phyloP scores from a whole-genome alignment of 1,140 invertebrate species.

The Orchestia grillus region DNA sequence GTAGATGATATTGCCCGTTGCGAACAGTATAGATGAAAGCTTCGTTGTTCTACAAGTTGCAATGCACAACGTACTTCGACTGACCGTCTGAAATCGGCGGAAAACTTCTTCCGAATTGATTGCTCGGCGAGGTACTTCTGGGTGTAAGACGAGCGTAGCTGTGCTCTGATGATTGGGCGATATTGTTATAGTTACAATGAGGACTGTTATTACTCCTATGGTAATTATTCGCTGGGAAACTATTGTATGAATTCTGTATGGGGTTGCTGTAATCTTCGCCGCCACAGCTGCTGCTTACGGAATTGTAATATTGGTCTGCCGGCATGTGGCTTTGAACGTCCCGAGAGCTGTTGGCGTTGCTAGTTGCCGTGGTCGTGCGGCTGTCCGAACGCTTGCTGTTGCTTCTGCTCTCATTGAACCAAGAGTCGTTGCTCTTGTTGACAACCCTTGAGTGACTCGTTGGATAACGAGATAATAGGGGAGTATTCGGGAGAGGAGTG shows the following conservation, averaged over 20 bases:
- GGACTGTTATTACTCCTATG: slow-evolving; percentile 17
- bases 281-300: slow-evolving; percentile 10
- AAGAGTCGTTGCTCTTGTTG: slow-evolving; percentile 44
- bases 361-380: slow-evolving; percentile 4
- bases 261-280: slow-evolving; percentile 33
- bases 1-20: not conserved
- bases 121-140: slow-evolving; percentile 16
- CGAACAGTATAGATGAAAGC: not conserved
- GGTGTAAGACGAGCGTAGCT: slow-evolving; percentile 5
- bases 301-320: slow-evolving; percentile 15
- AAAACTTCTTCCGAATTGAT: slow-evolving; percentile 12
- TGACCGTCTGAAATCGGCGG: slow-evolving; percentile 18
- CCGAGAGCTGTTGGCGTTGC: slow-evolving; percentile 15
- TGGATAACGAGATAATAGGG: slow-evolving; percentile 5
- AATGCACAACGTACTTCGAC: not conserved
- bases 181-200: not conserved
- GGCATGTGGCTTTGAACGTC: not conserved
- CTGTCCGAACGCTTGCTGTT: slow-evolving; percentile 45
- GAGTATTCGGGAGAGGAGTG: slow-evolving; percentile 33
- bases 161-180: slow-evolving; percentile 27
- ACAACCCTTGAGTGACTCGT: not conserved
- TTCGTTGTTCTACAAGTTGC: not conserved
- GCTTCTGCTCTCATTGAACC: slow-evolving; percentile 36
- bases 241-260: not conserved
- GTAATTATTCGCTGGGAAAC: slow-evolving; percentile 35